Evolutionary conservation across 2,797 vertebrate species (phyloP).

Genomic region (Lycodopsis pacificus): DNA sequence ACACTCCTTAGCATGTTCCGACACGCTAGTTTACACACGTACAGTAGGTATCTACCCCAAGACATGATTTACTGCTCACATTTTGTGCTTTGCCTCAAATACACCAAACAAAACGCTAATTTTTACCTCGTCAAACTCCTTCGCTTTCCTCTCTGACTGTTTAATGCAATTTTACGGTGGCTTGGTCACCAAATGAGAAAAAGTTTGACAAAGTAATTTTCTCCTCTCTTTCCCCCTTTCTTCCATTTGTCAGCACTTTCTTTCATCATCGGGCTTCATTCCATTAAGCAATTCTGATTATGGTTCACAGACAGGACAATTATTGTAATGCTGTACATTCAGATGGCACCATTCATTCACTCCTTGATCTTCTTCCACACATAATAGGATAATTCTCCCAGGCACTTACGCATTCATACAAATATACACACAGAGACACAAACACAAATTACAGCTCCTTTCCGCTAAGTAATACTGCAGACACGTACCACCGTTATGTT

Average conservation of each 20-base stretch:
- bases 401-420: background rate
- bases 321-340: constrained; percentile 23
- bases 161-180: constrained; percentile 41
- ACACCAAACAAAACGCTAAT: background rate
- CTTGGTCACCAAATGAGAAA: constrained; percentile 55
- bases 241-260: constrained; percentile 20
- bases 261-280: constrained; percentile 34
- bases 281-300: constrained; percentile 42
- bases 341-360: constrained; percentile 11
- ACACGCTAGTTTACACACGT: constrained; percentile 30
- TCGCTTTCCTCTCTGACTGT: constrained; percentile 13
- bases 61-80: background rate
- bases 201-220: constrained; percentile 57
- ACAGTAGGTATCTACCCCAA: background rate
- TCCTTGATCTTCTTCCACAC: constrained; percentile 4
- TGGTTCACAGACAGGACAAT: constrained; percentile 28
- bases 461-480: background rate
- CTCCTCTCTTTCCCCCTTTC: constrained; percentile 2
- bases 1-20: constrained; percentile 40
- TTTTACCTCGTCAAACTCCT: background rate
- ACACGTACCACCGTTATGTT: background rate
- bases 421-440: constrained; percentile 7
- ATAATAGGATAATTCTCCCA: constrained; percentile 20
- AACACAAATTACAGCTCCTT: background rate
- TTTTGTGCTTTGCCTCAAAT: constrained; percentile 15